Evolutionary conservation across 2,797 vertebrate species (phyloP).

Genomic region (Rhinogobio ventralis): DNA sequence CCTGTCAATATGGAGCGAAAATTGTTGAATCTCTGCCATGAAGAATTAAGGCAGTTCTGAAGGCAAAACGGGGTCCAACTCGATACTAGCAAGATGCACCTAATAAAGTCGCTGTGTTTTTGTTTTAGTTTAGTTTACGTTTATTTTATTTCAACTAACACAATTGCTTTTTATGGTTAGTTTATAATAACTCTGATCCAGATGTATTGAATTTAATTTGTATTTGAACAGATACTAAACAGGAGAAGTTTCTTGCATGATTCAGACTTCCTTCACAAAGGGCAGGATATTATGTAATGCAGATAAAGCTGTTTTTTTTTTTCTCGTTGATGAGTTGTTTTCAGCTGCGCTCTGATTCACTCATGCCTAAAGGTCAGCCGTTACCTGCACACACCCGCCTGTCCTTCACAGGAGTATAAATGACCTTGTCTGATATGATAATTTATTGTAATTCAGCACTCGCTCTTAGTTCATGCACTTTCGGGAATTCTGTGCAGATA

Average conservation of each 20-base stretch:
- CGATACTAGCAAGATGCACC: neutral
- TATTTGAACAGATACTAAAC: slow-evolving; percentile 16
- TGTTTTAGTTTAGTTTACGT: neutral
- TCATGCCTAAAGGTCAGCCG: neutral
- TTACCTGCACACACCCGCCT: neutral
- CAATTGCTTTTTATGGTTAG: neutral
- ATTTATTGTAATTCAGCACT: slow-evolving; percentile 14
- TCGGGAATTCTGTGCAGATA: slow-evolving; percentile 29
- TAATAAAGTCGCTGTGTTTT: neutral
- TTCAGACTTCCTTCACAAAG: slow-evolving; percentile 4
- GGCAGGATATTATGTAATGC: neutral
- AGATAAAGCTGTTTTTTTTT: slow-evolving; percentile 7
- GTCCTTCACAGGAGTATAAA: neutral
- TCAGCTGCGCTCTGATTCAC: neutral
- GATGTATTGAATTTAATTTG: slow-evolving; percentile 4
- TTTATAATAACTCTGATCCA: neutral
- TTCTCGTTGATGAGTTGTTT: neutral
- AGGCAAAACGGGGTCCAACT: too few species aligned
- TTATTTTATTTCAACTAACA: neutral
- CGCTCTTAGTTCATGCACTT: neutral
- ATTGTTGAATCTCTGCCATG: neutral
- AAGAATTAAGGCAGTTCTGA: neutral
- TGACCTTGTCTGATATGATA: slow-evolving; percentile 30
- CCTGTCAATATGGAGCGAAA: neutral
- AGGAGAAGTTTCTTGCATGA: slow-evolving; percentile 33